Evolutionary conservation across 2,113 vertebrate species (phyloP), one percentile per base, ranked within the genome.

Genomic region (Sebastes schlegelii): DNA sequence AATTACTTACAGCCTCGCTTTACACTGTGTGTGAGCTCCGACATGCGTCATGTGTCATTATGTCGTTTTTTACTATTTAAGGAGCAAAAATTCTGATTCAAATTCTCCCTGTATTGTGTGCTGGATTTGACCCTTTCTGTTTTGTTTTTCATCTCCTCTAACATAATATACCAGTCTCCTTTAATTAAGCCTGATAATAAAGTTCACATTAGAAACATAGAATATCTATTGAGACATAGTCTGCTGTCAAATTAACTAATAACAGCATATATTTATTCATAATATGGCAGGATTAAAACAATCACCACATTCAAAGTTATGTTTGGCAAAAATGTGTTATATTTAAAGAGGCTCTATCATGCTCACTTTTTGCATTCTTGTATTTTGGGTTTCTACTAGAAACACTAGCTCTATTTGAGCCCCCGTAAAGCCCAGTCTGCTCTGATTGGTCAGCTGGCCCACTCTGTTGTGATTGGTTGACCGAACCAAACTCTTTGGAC

Each of bases 1-100:
- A 74, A 82, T 80, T 83, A 78, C 42, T 26, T 40, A 17, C 49
- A 14, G 51, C 46, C 45, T 71, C 17, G 43, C 74, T 57, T n/a
- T n/a, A 46, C 17, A 12, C 5, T 74, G 43, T 64, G 19, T 46
- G 34, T 40, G 13, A 74, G 43, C 68, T 52, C n/a, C 8, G 8
- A 4, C 40, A 17, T 58, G 42, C 51, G 8, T 58, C 12, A 42
- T 23, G 46, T 34, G 42, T 57, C 51, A 65, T 42, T 23, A n/a
- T 64, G 60, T 4, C 6, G 42, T 51, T 8, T 57, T 19, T 76
- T 6, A 12, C n/a, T 21, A 49, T 74, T 4, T 48, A 49, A 54
- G 9, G n/a, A 46, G 60, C 21, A 48, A 34, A 11, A 62, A 67
- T 46, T 17, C 46, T 46, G 54, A 42, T 63, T 64, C 60, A 8